Conservation (phyloP, 2,797 vertebrate genomes). For the Onychomys leucogaster region DNA sequence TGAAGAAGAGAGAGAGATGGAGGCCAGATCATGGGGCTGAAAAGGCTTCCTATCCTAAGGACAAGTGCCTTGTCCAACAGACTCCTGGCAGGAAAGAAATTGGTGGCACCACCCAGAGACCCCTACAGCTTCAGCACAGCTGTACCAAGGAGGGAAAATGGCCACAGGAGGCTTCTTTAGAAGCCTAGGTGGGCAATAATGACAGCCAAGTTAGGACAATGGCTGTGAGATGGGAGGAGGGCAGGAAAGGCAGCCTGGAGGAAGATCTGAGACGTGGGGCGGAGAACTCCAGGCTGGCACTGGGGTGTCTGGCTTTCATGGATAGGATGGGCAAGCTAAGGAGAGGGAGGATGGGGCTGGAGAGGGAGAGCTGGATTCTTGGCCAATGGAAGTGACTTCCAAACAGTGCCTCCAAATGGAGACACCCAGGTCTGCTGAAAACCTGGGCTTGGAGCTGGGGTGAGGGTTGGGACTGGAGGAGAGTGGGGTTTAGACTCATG, state of each 20-base stretch:
- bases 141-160: not conserved
- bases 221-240: not conserved
- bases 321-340: not conserved
- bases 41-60: not conserved
- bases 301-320: not conserved
- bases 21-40: not conserved
- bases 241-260: not conserved
- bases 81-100: not conserved
- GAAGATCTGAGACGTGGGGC: not conserved
- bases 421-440: not conserved
- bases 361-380: not conserved
- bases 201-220: no score
- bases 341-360: not conserved
- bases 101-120: not conserved
- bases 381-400: not conserved
- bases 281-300: not conserved
- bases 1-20: not conserved
- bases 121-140: not conserved
- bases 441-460: not conserved
- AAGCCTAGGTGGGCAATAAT: no score
- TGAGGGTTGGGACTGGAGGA: not conserved
- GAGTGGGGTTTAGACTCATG: not conserved
- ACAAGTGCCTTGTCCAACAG: not conserved
- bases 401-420: not conserved
- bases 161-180: not conserved